A percentile compares a stretch with the other conserved stretches of the same genome.
Conservation (phyloP, 2,888 invertebrate genomes). For the Cistogaster globosa region DNA sequence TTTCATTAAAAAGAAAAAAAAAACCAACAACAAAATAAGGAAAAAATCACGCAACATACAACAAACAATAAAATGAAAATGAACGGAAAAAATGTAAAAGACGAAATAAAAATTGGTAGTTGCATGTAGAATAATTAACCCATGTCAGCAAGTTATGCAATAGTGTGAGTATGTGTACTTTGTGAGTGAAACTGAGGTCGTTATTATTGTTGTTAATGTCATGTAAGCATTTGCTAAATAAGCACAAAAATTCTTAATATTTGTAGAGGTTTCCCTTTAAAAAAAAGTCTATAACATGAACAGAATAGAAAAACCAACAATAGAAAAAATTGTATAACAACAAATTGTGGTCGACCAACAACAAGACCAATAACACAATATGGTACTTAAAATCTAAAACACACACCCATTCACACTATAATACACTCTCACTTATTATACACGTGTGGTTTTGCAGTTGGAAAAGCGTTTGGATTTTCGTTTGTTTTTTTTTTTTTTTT, state of each 20-base stretch:
- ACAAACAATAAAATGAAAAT: constrained; percentile 60
- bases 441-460: constrained; percentile 4
- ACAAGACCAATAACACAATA: constrained; percentile 47
- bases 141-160: constrained; percentile 50
- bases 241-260: constrained; percentile 69
- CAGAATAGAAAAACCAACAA: constrained; percentile 14
- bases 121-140: constrained; percentile 68
- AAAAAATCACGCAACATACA: constrained; percentile 56
- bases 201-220: constrained; percentile 66
- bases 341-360: constrained; percentile 63
- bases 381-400: constrained; percentile 29
- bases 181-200: constrained; percentile 8
- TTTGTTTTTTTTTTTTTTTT: too few relatives aligned
- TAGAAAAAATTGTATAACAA: constrained; percentile 45
- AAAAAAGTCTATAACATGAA: constrained; percentile 20
- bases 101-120: constrained; percentile 34
- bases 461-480: constrained; percentile 18
- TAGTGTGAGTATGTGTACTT: background rate
- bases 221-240: constrained; percentile 71
- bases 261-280: constrained; percentile 29
- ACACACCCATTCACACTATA: background rate
- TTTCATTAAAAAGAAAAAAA: constrained; percentile 1
- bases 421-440: background rate
- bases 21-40: background rate
- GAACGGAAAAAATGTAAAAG: constrained; percentile 8